Evolutionary conservation across 2,113 vertebrate genomes (phyloP).

Genomic region (Mustela lutreola): DNA sequence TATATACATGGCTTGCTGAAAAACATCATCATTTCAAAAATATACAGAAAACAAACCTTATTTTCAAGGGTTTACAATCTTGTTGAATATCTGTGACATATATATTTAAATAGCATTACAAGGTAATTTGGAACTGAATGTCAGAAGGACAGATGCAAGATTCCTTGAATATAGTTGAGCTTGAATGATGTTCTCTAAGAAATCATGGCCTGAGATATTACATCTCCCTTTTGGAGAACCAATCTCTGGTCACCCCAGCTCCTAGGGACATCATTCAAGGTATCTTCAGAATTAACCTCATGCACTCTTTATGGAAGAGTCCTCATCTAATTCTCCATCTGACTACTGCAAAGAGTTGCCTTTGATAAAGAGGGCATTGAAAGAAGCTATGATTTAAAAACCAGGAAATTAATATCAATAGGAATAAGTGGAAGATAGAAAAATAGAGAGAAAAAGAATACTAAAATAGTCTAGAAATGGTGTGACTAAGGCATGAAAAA

Average conservation of each 20-base stretch:
- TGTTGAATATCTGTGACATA: background rate
- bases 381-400: background rate
- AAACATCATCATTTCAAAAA: background rate
- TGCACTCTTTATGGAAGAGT: background rate
- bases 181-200: background rate
- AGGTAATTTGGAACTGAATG: background rate
- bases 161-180: background rate
- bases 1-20: background rate
- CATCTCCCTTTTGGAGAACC: background rate
- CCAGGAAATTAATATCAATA: background rate
- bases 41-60: background rate
- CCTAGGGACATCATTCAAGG: background rate
- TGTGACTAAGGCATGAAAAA: background rate
- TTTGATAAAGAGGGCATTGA: background rate
- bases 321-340: background rate
- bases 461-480: background rate
- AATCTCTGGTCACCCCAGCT: background rate
- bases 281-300: background rate
- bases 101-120: background rate
- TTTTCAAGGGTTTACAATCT: background rate
- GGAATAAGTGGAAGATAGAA: background rate
- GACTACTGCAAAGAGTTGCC: background rate
- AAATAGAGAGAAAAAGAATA: background rate
- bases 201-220: background rate
- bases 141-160: background rate